Evolutionary conservation across 2,888 invertebrate genomes (phyloP).

Genomic region (Blera fallax): DNA sequence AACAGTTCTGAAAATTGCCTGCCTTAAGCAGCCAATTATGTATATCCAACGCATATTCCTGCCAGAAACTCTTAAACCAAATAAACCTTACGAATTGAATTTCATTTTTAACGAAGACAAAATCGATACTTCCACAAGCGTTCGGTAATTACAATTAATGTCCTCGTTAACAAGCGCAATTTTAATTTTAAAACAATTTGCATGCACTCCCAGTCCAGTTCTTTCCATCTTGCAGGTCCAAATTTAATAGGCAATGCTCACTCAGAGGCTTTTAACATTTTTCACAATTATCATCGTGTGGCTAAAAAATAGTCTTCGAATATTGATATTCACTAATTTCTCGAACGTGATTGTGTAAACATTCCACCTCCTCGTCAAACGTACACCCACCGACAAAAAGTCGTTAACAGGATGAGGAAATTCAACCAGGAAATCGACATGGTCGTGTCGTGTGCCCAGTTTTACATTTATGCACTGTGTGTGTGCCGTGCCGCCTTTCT

Average conservation of each 20-base stretch:
- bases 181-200: slow-evolving; percentile 70
- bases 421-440: slow-evolving; percentile 64
- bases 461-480: slow-evolving; percentile 30
- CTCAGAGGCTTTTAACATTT: slow-evolving; percentile 64
- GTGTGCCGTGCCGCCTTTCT: slow-evolving; percentile 1
- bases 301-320: slow-evolving; percentile 59
- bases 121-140: slow-evolving; percentile 47
- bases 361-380: neutral
- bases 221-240: neutral
- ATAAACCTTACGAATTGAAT: neutral
- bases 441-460: slow-evolving; percentile 21
- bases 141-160: slow-evolving; percentile 69
- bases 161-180: slow-evolving; percentile 69
- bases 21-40: slow-evolving; percentile 32
- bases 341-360: slow-evolving; percentile 44
- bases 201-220: slow-evolving; percentile 34
- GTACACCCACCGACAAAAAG: slow-evolving; percentile 15
- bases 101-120: slow-evolving; percentile 39
- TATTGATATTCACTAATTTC: slow-evolving; percentile 57
- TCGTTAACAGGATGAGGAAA: slow-evolving; percentile 65
- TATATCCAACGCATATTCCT: slow-evolving; percentile 43
- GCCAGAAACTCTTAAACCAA: neutral
- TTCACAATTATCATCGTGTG: slow-evolving; percentile 68
- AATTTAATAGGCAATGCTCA: slow-evolving; percentile 50
- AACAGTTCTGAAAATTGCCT: slow-evolving; percentile 22